A percentile compares a stretch with the other conserved stretches of the same genome.
phyloP scores from a whole-genome alignment of 2,888 invertebrate species.

The Elegia similella region DNA sequence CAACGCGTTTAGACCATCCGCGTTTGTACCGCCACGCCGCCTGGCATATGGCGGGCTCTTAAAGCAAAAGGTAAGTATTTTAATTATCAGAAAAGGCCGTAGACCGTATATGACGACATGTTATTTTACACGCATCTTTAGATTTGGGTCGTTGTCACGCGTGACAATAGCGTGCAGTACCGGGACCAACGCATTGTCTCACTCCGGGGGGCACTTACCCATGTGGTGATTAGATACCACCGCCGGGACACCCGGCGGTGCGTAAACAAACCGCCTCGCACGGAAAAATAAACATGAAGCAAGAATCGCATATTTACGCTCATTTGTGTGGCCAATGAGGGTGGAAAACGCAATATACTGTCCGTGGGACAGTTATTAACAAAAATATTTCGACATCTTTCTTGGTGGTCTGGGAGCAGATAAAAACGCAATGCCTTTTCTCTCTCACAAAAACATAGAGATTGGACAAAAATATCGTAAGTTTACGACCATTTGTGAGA shows the following conservation, averaged over 20 bases:
- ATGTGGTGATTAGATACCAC: conserved; percentile 70
- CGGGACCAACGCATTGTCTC: conserved; percentile 79
- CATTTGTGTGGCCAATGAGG: neutral
- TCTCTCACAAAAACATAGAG: no score
- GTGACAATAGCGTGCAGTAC: conserved; percentile 15
- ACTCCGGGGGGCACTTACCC: conserved; percentile 76
- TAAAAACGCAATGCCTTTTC: no score
- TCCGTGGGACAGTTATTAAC: neutral
- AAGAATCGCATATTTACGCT: conserved; percentile 12
- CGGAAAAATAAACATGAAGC: conserved; percentile 16
- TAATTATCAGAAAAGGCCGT: neutral
- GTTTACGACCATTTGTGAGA: no score
- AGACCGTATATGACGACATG: conserved; percentile 16
- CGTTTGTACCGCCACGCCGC: no score
- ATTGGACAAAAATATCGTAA: no score
- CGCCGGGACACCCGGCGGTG: conserved; percentile 41
- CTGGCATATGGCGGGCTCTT: no score
- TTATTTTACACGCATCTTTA: conserved; percentile 20
- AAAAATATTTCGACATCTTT: neutral
- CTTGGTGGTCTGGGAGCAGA: neutral
- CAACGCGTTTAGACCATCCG: no score
- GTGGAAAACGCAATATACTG: conserved; percentile 1
- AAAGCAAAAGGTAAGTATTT: no score
- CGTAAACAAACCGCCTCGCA: conserved; percentile 39
- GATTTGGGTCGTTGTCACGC: conserved; percentile 21